Evolutionary conservation across 2,797 vertebrate genomes (phyloP).

Genomic region (Spea hammondii): DNA sequence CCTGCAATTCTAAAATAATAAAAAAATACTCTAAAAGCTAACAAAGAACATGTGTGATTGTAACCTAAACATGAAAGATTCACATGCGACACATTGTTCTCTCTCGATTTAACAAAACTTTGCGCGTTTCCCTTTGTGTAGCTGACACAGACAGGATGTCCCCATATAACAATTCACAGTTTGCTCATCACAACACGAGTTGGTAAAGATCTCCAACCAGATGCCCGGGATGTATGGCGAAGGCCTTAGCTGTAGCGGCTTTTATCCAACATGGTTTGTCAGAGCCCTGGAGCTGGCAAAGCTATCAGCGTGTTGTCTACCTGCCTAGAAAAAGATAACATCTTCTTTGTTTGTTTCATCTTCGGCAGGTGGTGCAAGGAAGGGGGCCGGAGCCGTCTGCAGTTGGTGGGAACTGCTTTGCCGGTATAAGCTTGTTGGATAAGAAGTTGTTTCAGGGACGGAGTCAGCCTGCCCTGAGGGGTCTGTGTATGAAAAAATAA

Average conservation of each 20-base stretch:
- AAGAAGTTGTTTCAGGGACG: not conserved
- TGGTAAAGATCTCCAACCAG: not conserved
- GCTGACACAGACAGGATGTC: too few relatives aligned
- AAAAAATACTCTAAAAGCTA: not conserved
- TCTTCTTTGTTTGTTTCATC: slow-evolving; percentile 43
- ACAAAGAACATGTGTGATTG: too few relatives aligned
- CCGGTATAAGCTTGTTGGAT: slow-evolving; percentile 24
- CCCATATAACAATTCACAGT: not conserved
- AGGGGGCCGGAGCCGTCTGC: not conserved
- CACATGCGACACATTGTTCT: too few relatives aligned
- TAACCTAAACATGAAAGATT: too few relatives aligned
- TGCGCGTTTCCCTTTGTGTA: too few relatives aligned
- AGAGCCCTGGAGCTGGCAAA: not conserved
- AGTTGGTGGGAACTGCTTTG: slow-evolving; percentile 24
- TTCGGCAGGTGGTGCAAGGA: not conserved
- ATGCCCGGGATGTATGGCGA: not conserved
- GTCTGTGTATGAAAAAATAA: not conserved
- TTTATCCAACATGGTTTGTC: not conserved
- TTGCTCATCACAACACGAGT: not conserved
- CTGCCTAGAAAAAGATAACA: slow-evolving; percentile 42
- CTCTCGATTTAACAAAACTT: too few relatives aligned
- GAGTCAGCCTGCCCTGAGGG: not conserved
- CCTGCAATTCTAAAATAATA: not conserved
- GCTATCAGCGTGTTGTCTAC: not conserved
- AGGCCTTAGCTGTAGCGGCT: slow-evolving; percentile 30